Percentiles rank a stretch among this genome's conserved stretches.
Conservation (phyloP, 2,113 vertebrate species). For the Cichladusa arquata region DNA sequence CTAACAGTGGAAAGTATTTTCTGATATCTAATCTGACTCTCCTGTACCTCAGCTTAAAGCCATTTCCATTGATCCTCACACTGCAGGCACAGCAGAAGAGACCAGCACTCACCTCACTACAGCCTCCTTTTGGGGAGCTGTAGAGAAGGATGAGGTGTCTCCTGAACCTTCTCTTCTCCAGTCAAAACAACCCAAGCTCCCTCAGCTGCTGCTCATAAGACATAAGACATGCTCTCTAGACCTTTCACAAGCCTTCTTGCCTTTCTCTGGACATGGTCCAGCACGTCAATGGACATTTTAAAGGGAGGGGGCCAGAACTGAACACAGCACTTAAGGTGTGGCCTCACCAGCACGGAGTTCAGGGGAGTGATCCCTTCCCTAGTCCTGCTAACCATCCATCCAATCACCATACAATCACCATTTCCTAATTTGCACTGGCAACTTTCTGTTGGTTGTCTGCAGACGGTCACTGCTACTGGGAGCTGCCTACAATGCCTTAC, state of each 20-base stretch:
- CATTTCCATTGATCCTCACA: neutral
- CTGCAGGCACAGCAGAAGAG: neutral
- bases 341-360: neutral
- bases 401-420: too few relatives aligned
- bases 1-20: neutral
- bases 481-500: neutral
- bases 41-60: neutral
- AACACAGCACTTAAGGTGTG: accelerated
- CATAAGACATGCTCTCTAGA: accelerated
- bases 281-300: neutral
- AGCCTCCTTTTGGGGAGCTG: neutral
- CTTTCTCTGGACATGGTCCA: neutral
- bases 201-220: neutral
- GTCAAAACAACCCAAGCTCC: neutral
- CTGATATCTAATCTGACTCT: neutral
- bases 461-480: neutral
- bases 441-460: neutral
- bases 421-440: neutral
- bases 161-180: neutral
- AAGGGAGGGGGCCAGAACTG: neutral
- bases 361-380: neutral
- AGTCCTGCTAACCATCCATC: too few relatives aligned
- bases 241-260: neutral
- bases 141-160: neutral
- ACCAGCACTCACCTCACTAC: accelerated